A percentile compares a stretch with the other conserved stretches of the same genome.
Conservation (phyloP, 2,113 vertebrate genomes). For the Charadrius vociferus region DNA sequence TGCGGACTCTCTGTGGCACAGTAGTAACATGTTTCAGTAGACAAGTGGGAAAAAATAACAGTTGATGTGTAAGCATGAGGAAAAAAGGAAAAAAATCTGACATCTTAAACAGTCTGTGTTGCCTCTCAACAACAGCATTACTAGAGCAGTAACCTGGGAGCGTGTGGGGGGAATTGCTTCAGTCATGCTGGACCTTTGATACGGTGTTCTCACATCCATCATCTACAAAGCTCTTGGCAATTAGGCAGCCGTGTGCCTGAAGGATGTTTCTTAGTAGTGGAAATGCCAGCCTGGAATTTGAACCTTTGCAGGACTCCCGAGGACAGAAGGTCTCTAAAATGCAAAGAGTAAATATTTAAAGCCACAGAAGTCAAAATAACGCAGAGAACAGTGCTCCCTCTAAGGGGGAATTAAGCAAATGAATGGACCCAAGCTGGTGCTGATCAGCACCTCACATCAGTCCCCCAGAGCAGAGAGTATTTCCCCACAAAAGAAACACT, state of each 20-base stretch:
- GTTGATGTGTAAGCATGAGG: neutral
- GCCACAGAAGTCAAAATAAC: neutral
- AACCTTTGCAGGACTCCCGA: neutral
- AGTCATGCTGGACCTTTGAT: rapidly evolving
- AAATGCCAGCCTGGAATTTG: neutral
- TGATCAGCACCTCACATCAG: neutral
- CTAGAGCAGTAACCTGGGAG: neutral
- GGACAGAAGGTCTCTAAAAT: neutral
- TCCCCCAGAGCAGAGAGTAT: neutral
- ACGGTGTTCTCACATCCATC: neutral
- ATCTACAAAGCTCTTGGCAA: neutral
- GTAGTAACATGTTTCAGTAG: neutral
- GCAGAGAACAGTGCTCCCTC: neutral
- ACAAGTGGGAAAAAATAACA: neutral
- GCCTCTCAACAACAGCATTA: neutral
- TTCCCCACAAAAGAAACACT: neutral
- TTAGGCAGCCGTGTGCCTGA: neutral
- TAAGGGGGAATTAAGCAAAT: neutral
- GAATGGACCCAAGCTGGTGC: neutral
- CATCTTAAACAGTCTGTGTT: neutral
- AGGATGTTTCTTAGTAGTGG: neutral
- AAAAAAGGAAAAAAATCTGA: neutral
- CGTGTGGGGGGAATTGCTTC: rapidly evolving
- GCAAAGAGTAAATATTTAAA: neutral
- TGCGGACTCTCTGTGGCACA: neutral